Evolutionary conservation across 2,797 vertebrate species (phyloP).

Genomic region (Manis javanica): DNA sequence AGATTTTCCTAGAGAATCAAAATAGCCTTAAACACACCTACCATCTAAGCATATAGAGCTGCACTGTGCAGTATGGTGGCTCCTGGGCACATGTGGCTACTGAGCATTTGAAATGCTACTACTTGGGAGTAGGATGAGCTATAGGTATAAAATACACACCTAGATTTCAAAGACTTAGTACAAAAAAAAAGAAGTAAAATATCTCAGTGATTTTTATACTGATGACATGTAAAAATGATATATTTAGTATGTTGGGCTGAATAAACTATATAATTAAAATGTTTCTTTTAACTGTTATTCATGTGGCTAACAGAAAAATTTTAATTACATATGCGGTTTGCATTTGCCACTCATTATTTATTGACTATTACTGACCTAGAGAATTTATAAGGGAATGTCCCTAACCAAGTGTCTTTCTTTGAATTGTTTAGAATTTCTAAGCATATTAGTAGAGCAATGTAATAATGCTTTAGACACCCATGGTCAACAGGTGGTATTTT

Average conservation of each 20-base stretch:
- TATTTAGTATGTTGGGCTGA: not conserved
- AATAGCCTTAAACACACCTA: not conserved
- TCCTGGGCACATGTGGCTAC: not conserved
- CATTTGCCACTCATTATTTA: not conserved
- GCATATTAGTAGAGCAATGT: not conserved
- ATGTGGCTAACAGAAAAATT: not conserved
- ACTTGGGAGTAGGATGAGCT: not conserved
- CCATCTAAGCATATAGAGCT: not conserved
- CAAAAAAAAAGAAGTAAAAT: not conserved
- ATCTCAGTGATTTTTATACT: not conserved
- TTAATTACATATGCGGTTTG: not conserved
- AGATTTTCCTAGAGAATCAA: not conserved
- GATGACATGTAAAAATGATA: not conserved
- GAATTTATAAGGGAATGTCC: not conserved
- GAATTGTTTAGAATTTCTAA: not conserved
- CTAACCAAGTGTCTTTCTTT: not conserved
- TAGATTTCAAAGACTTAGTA: not conserved
- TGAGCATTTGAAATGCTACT: not conserved
- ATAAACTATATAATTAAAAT: conserved; percentile 35
- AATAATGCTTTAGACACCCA: not conserved
- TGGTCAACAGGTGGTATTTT: not conserved
- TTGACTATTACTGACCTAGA: not conserved
- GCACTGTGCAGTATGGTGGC: not conserved
- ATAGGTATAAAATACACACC: not conserved
- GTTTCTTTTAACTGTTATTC: not conserved